Base-by-base conservation (phyloP, 2,797 vertebrate species). In the Pteropus rufus region DNA sequence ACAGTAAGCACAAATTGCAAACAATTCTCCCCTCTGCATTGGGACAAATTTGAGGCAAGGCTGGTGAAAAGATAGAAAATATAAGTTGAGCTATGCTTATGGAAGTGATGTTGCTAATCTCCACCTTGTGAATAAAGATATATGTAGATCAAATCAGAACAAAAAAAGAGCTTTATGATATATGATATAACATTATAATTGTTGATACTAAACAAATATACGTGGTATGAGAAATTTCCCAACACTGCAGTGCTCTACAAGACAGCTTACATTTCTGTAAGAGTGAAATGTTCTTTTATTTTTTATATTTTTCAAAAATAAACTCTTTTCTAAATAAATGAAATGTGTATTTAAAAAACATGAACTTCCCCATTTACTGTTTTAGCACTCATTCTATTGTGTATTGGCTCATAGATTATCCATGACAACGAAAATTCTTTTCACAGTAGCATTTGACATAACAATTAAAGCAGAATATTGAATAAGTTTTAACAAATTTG, bases 401-500 rank as follows among this genome's bases (percentile, higher is more conserved):
- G 76, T 18, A 80, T 89, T 91, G 24, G 26, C 81, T 96, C 65
- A 72, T 52, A 72, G n/a, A 84, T 86, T 41, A 93, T 79, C 41
- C 49, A 80, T 79, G 58, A 52, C 69, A 92, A 26, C 84, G 41
- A 90, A 83, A 76, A 90, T 87, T 73, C 29, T 90, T 97, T 84
- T 73, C 62, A 85, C 54, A 44, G 8, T 81, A 73, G 26, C 39
- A 62, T 34, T 84, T 89, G 46, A 89, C 88, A 70, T n/a, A 75
- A 84, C 11, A 86, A 54, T 76, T 77, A 72, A 73, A 96, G 72
- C 62, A 87, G 72, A 69, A 77, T 93, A 92, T n/a, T 92, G 80
- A 89, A 84, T n/a, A 76, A 41, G n/a, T 91, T 92, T 94, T 91
- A 72, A 90, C 46, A 93, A 86, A 95, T 92, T 80, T 95, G 60